Evolutionary conservation across 2,888 invertebrate genomes (phyloP), one percentile per base, ranked within the genome.

Genomic region (Ornithoptera priamus): DNA sequence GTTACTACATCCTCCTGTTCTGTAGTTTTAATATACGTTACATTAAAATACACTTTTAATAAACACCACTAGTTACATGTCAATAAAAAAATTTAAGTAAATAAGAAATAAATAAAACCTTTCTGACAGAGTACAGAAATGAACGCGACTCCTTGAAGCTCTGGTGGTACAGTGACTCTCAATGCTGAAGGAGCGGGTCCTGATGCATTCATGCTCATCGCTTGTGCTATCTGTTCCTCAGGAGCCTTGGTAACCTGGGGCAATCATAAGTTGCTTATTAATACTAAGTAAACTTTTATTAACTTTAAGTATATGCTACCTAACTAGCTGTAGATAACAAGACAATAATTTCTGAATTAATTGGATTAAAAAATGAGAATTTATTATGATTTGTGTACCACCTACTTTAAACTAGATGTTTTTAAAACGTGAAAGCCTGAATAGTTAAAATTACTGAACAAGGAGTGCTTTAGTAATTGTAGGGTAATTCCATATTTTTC

Each of bases 51-150:
- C 10, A 39, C 39, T 39, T 10, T 39, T 39, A 39, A 8, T 10
- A 39, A 39, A 39, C 10, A 39, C 10, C 1, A 39, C 39, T 39
- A 39, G 39, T 39, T 10, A 39, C 39, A 39, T 10, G 10, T 39
- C 1, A 10, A 20, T 5, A n/a, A 57, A 57, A 57, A 53, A 57
- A 20, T 22, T 20, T 24, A 12, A 75, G 57, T 70, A 72, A 7
- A 15, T 22, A 24, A 4, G 24, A 72, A 3, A 15, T 22, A 24
- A 4, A 30, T 60, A 56, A 42, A 63, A 62, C 97, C 97, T 94
- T 98, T 98, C 84, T 98, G 97, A 77, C 99, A 98, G 57, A 97
- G 94, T 7, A 99, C 99, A 85, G 98, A 98, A 75, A 99, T 99
- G 83, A 98, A 99, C 0, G 98, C 98, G 18, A 98, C 97, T 1